Percentiles rank a stretch among this genome's conserved stretches.
Conservation (phyloP, 2,797 vertebrate genomes). For the Glossophaga mutica region DNA sequence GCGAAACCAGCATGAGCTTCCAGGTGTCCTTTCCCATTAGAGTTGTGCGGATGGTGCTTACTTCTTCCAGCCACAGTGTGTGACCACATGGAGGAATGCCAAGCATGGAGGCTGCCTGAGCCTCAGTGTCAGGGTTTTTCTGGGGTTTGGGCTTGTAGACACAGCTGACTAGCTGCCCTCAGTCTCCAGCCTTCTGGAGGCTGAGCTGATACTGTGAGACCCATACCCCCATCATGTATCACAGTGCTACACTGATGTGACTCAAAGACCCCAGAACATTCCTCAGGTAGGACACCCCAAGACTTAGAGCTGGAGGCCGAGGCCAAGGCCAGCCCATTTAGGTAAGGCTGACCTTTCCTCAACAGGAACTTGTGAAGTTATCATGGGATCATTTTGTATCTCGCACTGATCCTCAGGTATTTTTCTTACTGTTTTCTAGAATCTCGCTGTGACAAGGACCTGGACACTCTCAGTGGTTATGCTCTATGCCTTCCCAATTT, state of each 20-base stretch:
- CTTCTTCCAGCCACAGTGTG: background rate
- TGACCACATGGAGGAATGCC: background rate
- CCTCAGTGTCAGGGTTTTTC: background rate
- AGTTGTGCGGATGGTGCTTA: fast-evolving
- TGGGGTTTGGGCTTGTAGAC: background rate
- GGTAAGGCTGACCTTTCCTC: background rate
- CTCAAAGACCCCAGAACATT: background rate
- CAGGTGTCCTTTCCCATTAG: background rate
- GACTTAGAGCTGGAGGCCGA: background rate
- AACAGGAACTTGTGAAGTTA: background rate
- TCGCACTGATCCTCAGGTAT: background rate
- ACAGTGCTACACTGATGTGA: background rate
- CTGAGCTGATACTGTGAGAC: background rate
- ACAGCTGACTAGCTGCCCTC: background rate
- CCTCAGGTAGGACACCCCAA: background rate
- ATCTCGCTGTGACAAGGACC: slow-evolving; percentile 95
- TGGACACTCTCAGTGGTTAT: slow-evolving; percentile 96
- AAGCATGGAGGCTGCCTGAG: no score
- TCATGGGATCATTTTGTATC: background rate
- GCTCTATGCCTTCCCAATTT: slow-evolving; percentile 97
- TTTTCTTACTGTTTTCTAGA: slow-evolving; percentile 79
- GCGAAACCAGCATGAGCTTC: background rate
- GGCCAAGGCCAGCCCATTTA: background rate
- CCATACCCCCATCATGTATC: background rate
- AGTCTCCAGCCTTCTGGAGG: background rate